Percentiles rank a stretch among this genome's conserved stretches.
These are phyloP conservation scores for Anoplophora glabripennis DNA, from an alignment of 1,140 invertebrate genomes.

Conservation along the genomic window DNA sequence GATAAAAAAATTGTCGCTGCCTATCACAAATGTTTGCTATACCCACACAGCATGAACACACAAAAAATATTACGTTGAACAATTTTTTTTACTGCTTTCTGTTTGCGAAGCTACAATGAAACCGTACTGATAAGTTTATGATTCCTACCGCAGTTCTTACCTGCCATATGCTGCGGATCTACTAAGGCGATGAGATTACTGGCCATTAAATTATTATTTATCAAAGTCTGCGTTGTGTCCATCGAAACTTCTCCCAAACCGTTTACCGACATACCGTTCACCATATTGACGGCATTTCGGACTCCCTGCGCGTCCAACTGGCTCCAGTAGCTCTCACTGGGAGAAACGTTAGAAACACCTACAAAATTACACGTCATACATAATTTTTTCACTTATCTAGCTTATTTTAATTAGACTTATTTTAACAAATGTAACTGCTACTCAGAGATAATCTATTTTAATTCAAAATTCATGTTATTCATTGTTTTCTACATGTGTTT, in stretches of 20 bases:
- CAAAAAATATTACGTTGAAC: no score
- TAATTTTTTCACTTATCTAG: no score
- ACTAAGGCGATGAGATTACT: conserved; percentile 49
- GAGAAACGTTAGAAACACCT: conserved; percentile 82
- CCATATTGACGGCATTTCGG: conserved; percentile 70
- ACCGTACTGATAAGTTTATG: conserved; percentile 18
- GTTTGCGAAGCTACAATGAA: not conserved
- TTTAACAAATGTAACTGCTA: no score
- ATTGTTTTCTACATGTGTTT: no score
- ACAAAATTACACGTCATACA: not conserved
- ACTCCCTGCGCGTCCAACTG: conserved; percentile 75
- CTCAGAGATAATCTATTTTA: no score
- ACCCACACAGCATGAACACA: no score
- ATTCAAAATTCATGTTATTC: no score
- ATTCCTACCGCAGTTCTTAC: conserved; percentile 16
- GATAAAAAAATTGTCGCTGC: no score
- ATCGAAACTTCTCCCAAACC: conserved; percentile 72
- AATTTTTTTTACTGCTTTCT: not conserved
- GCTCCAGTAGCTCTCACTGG: conserved; percentile 88
- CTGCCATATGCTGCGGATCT: conserved; percentile 48
- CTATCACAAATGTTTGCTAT: no score
- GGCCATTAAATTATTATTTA: conserved; percentile 56
- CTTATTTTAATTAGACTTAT: no score
- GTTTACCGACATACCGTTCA: conserved; percentile 78
- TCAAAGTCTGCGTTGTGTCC: conserved; percentile 57